A percentile compares a stretch with the other conserved stretches of the same genome.
These are phyloP conservation scores for Garrulus glandarius DNA, from an alignment of 2,797 vertebrate species.

Conservation along the genomic window DNA sequence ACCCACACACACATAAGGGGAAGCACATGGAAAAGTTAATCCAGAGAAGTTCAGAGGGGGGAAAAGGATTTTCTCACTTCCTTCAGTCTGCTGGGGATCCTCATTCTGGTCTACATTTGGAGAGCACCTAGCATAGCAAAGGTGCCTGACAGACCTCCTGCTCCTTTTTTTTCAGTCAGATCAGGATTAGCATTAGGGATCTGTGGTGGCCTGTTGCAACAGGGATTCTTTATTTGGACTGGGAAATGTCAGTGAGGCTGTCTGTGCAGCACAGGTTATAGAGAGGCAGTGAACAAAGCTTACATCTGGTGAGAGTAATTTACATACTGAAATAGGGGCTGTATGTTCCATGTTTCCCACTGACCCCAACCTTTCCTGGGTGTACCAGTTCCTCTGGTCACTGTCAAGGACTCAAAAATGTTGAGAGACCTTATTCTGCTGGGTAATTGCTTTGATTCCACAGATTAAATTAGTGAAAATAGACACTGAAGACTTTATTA, in stretches of 20 bases:
- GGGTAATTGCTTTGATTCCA: neutral
- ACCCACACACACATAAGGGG: neutral
- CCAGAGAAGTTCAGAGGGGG: neutral
- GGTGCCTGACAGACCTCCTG: neutral
- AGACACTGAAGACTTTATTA: neutral
- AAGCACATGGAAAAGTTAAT: neutral
- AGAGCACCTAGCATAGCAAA: neutral
- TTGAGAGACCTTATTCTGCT: neutral
- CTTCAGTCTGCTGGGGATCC: neutral
- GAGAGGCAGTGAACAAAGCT: neutral
- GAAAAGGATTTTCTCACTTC: neutral
- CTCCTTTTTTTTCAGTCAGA: neutral
- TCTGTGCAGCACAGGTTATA: neutral
- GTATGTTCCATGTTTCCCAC: neutral
- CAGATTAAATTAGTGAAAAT: neutral
- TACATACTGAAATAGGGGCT: neutral
- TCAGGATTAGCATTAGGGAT: neutral
- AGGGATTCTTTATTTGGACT: neutral
- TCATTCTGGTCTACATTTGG: neutral
- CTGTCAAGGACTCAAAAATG: neutral
- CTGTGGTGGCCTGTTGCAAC: neutral
- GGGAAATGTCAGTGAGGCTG: neutral
- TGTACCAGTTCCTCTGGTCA: neutral
- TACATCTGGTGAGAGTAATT: neutral
- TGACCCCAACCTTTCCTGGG: neutral